These are phyloP conservation scores for Gallinago paraguaiae DNA, from an alignment of 2,113 vertebrate species.

Conservation along the genomic window DNA sequence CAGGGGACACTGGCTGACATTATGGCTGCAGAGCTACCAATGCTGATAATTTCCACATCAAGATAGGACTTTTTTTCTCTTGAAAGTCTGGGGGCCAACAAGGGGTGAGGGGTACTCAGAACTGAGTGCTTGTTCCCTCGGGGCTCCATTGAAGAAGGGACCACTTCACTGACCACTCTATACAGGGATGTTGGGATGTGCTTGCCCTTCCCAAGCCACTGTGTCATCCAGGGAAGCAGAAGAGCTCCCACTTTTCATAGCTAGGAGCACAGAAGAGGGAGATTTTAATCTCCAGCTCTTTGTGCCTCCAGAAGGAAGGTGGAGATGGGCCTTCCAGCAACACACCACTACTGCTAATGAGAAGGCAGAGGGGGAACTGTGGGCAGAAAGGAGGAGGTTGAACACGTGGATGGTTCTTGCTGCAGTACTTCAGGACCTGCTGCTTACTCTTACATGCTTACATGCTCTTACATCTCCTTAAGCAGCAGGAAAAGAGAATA, in stretches of 20 bases:
- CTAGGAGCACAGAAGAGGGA: neutral
- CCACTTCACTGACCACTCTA: fast-evolving
- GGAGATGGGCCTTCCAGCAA: neutral
- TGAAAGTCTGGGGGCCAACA: neutral
- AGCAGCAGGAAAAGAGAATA: neutral
- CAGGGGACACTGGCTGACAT: fast-evolving
- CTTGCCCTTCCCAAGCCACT: neutral
- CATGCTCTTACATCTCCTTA: too few relatives aligned
- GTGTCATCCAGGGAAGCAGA: neutral
- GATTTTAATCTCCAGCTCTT: neutral
- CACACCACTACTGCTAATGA: neutral
- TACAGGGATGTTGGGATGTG: neutral
- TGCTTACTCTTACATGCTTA: neutral
- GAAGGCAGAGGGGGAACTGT: neutral
- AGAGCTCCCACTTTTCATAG: neutral
- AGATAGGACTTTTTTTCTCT: neutral
- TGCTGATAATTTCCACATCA: neutral
- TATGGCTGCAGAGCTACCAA: neutral
- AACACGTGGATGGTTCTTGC: neutral
- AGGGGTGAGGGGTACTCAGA: neutral
- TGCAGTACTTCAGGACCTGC: neutral
- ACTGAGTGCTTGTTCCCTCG: neutral
- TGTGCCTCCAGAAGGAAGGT: neutral
- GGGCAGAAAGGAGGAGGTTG: neutral
- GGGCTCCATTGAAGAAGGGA: neutral